Base-by-base conservation (phyloP, 2,797 vertebrate species). In the Pitangus sulphuratus region DNA sequence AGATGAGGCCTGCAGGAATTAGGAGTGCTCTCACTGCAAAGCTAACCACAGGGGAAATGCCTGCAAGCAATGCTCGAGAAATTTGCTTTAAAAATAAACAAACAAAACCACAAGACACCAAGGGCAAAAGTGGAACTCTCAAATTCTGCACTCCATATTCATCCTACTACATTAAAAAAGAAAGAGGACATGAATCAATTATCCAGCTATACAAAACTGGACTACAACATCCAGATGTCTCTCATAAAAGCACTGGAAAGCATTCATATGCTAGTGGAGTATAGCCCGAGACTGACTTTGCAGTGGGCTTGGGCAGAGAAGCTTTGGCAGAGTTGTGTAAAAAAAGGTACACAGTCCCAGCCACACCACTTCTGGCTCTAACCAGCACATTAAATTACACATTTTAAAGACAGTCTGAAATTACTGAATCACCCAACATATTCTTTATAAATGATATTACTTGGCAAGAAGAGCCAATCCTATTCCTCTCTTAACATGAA, bases 11-110 rank as follows among this genome's bases (percentile, higher is more conserved):
- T 81, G 77, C 75, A 95, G 2, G 61, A 95, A 92, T 78, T 90
- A 95, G 69, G 84, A 93, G 69, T 87, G 82, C 89, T 95, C 69
- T 96, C 79, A 93, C 76, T 96, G 84, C 89, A 93, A 91, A 96
- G 80, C 89, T 94, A 88, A 87, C 47, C 88, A 87, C 57, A 91
- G 75, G 95, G 91, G 74, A 95, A 94, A 91, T 86, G 83, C 90
- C 94, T 95, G 93, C 93, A 94, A 93, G 95, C 93, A 81, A 91
- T 72, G 74, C 93, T 95, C 62, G 54, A 96, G 70, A 96, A 97
- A 86, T 90, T n/a, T 91, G 80, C 70, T 93, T 91, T 90, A 62
- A 88, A 95, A 93, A 85, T 58, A 58, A 91, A 84, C 50, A 72
- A 91, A 91, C n/a, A 90, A 91, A 84, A 86, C 22, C 83, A 86